Evolutionary conservation across 2,797 vertebrate genomes (phyloP).

Genomic region (Craterocephalus amniculus): DNA sequence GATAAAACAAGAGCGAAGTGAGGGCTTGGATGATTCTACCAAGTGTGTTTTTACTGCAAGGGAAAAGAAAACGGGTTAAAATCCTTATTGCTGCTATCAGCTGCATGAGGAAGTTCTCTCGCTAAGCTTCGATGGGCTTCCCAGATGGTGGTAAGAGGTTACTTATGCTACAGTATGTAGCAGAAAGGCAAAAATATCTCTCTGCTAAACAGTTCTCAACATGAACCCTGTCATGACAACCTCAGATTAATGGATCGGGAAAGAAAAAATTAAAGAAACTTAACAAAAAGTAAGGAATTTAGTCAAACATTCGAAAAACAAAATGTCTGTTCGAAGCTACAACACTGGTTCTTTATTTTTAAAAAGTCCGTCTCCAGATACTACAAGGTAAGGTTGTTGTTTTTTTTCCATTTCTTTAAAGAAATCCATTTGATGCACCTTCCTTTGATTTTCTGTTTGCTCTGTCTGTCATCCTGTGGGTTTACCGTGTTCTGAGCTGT

Average conservation of each 20-base stretch:
- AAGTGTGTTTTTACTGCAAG: background rate
- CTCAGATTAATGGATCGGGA: conserved; percentile 11
- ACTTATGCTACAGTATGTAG: conserved; percentile 6
- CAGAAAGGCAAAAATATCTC: background rate
- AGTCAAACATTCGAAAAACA: background rate
- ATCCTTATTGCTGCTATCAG: conserved; percentile 30
- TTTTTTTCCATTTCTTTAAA: background rate
- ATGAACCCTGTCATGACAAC: background rate
- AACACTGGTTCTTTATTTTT: background rate
- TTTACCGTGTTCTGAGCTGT: background rate
- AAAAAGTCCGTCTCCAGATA: background rate
- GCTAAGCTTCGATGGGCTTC: conserved; percentile 29
- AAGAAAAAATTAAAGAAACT: background rate
- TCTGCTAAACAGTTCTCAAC: background rate
- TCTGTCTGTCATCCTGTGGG: background rate
- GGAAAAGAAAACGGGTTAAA: background rate
- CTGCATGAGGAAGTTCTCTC: conserved; percentile 19
- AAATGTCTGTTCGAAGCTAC: background rate
- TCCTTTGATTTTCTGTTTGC: background rate
- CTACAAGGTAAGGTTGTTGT: background rate
- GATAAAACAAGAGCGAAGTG: background rate
- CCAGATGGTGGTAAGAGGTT: conserved; percentile 41
- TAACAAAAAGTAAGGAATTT: background rate
- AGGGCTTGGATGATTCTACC: background rate
- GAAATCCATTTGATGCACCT: background rate